Base-by-base conservation (phyloP, 1,140 invertebrate genomes). In the Parasteatoda tepidariorum region DNA sequence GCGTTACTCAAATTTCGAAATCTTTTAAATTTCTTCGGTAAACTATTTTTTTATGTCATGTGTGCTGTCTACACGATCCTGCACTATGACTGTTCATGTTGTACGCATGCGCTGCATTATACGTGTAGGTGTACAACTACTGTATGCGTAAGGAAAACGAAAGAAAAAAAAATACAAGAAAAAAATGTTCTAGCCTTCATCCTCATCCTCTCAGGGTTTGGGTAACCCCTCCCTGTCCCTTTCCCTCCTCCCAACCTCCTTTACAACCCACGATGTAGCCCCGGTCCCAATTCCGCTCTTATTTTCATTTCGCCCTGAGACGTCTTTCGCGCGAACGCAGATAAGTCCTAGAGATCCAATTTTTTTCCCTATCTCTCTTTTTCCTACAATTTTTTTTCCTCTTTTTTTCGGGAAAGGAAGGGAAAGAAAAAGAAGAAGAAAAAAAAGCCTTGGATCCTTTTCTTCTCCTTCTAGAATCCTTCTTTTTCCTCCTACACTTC, bases 291-390 rank as follows among this genome's bases (percentile, higher is more conserved):
- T 76, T 64, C 74, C 61, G 74, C 61, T 76, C 74, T 76, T 76
- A 76, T 76, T 76, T 76, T 76, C 74, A 76, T 76, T 76, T 76
- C 74, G 74, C 74, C 61, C 59, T 34, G 74, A 76, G 74, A 76
- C 74, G 74, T 76, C 61, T 76, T 34, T 54, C 22, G 74, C 74
- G 74, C 74, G 59, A 64, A 64, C 61, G 61, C 61, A 64, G 61
- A 76, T 76, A 76, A 76, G 74, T 76, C 74, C 31, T 76, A 33
- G 31, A 76, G 74, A 76, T 76, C 61, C 74, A 28, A 38, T 76
- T 74, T 73, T 33, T 75, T 62, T 62, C 59, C 34, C 28, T 48
- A 48, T 48, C 38, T 9, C 55, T 62, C 33, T 71, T 71, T 71
- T 54, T 54, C 41, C 11, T 48, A 33, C 54, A 13, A 15, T 66